Percentiles rank a stretch among this genome's conserved stretches.
Conservation (phyloP, 2,888 invertebrate genomes). For the Digitonthophagus gazella region DNA sequence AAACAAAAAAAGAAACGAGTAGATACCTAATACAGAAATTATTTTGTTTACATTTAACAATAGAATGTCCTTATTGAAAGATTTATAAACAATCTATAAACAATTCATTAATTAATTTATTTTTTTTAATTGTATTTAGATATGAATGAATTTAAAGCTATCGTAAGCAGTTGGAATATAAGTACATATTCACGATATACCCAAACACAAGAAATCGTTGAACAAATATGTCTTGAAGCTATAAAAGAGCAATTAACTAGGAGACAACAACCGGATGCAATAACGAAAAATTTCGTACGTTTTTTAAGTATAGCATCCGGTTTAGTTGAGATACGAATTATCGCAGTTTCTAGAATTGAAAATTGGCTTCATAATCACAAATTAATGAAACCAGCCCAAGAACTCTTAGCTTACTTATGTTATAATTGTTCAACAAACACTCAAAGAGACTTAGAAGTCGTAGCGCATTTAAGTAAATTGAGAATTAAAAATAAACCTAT, state of each 20-base stretch:
- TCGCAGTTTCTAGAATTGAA: constrained; percentile 79
- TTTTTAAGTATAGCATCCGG: constrained; percentile 84
- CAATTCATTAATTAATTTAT: background rate
- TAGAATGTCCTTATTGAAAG: too few species aligned
- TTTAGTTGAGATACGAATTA: constrained; percentile 78
- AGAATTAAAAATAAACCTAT: constrained; percentile 91
- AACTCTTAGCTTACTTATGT: constrained; percentile 86
- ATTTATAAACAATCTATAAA: background rate
- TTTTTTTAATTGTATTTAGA: constrained; percentile 37
- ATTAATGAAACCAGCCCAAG: constrained; percentile 87
- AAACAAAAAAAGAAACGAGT: too few species aligned
- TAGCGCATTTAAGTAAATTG: constrained; percentile 84
- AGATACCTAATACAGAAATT: too few species aligned
- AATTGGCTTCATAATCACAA: constrained; percentile 96
- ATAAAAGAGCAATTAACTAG: constrained; percentile 85
- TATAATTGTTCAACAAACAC: constrained; percentile 78
- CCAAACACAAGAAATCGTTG: constrained; percentile 65
- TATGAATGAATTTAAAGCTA: constrained; percentile 48
- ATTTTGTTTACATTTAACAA: too few species aligned
- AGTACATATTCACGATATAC: constrained; percentile 59
- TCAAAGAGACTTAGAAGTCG: constrained; percentile 67
- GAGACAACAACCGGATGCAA: constrained; percentile 81
- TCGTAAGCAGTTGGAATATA: constrained; percentile 52
- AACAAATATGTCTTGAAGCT: constrained; percentile 79
- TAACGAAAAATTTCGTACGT: constrained; percentile 84